A percentile compares a stretch with the other conserved stretches of the same genome.
phyloP scores from a whole-genome alignment of 2,797 vertebrate species.

The Petrocephalus sullivani region DNA sequence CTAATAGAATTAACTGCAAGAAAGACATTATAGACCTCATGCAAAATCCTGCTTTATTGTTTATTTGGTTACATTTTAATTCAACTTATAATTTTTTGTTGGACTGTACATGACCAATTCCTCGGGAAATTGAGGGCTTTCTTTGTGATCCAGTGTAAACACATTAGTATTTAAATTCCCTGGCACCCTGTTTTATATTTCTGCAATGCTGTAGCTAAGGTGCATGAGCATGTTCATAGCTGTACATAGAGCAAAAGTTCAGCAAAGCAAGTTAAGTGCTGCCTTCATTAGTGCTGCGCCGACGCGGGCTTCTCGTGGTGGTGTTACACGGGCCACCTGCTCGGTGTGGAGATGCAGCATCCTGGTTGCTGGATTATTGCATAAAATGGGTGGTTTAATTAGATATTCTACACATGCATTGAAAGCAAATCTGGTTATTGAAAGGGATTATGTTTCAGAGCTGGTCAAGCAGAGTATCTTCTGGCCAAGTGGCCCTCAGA shows the following conservation, averaged over 20 bases:
- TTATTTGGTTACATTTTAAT: neutral
- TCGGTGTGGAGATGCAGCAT: neutral
- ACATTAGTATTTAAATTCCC: neutral
- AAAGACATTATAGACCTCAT: neutral
- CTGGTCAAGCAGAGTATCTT: neutral
- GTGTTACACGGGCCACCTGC: neutral
- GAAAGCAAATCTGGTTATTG: neutral
- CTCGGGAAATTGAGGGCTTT: neutral
- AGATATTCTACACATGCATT: neutral
- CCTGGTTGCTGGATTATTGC: neutral
- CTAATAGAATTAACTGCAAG: neutral
- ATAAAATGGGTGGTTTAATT: neutral
- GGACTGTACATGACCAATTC: neutral
- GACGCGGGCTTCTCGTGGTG: neutral
- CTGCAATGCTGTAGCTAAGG: neutral
- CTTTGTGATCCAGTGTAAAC: neutral
- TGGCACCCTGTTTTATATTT: neutral
- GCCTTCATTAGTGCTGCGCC: neutral
- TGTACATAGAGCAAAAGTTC: neutral
- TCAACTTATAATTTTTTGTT: neutral
- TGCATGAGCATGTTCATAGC: neutral
- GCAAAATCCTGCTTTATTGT: neutral
- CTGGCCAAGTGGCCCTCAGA: neutral
- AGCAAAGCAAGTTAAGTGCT: neutral
- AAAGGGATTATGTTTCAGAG: neutral